Evolutionary conservation across 1,140 invertebrate genomes (phyloP).

Genomic region (Drosophila dunni): DNA sequence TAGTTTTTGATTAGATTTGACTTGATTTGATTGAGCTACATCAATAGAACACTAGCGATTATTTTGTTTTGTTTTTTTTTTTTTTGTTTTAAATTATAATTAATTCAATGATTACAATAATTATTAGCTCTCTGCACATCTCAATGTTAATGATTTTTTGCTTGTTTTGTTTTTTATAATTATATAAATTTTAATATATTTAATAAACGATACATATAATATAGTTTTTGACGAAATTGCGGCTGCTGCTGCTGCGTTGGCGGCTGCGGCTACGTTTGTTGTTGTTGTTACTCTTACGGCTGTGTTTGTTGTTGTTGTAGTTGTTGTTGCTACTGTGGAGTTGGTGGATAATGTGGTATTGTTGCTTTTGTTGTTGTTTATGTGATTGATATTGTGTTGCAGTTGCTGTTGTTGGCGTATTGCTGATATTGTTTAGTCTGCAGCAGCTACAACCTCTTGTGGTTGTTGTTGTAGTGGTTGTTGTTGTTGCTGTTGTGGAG

Average conservation of each 20-base stretch:
- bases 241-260: conserved; percentile 58
- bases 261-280: conserved; percentile 56
- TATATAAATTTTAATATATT: conserved; percentile 85
- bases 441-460: conserved; percentile 63
- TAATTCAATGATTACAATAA: conserved; percentile 84
- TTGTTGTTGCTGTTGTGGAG: conserved; percentile 37
- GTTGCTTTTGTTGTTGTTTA: conserved; percentile 39
- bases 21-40: conserved; percentile 8
- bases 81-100: conserved; percentile 79
- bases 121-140: conserved; percentile 76
- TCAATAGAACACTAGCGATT: conserved; percentile 43
- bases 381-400: conserved; percentile 23
- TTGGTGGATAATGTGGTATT: conserved; percentile 43
- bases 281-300: conserved; percentile 61
- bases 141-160: conserved; percentile 58
- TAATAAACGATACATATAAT: conserved; percentile 84
- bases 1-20: not conserved
- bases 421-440: conserved; percentile 61
- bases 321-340: conserved; percentile 49
- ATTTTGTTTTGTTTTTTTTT: conserved; percentile 51
- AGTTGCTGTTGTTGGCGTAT: conserved; percentile 42
- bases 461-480: conserved; percentile 23
- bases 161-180: conserved; percentile 75
- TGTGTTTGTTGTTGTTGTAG: conserved; percentile 61
- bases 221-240: conserved; percentile 82